Evolutionary conservation across 2,888 invertebrate genomes (phyloP), one percentile per base, ranked within the genome.

Genomic region (Cylindroiulus punctatus): DNA sequence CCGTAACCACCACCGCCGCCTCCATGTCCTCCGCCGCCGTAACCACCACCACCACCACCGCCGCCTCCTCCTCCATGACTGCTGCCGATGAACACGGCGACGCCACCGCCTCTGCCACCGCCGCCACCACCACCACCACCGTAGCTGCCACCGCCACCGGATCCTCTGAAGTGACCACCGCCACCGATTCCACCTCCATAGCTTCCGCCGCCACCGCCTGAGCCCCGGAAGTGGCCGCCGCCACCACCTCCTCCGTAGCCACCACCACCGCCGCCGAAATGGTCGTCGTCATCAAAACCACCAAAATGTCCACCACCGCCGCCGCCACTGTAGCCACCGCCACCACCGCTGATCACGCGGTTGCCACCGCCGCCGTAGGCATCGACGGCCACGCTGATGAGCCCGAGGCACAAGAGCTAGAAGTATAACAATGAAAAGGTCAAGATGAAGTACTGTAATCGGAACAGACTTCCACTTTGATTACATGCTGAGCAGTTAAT

Each of bases 301-400:
- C 52, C 52, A n/a, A 52, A 52, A 19, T 52, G 17, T 30, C 76
- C 76, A 5, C 76, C 30, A 14, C 76, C 76, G 30, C 30, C 30
- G 14, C 76, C 76, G 1, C 57, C 22, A 7, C 57, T 7, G 36
- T 36, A 36, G 7, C 36, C 57, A 19, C 76, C 76, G 14, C 76
- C 76, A 3, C 76, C 76, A 14, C 76, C 30, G 76, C 76, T 76
- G 76, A 76, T 30, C 76, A 76, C 76, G 12, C 76, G 76, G 30
- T 76, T 76, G 30, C 76, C 76, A 8, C 76, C 76, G 30, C 76
- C 76, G 14, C 76, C 76, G 30, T 76, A 76, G 30, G 8, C 76
- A 30, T 76, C 76, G 4, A 76, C 76, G 17, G 30, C 76, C 26
- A 14, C 12, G 76, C 76, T 26, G 30, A 14, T 14, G 14, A 76